Conservation (phyloP, 2,797 vertebrate genomes). For the Lepus oiostolus region DNA sequence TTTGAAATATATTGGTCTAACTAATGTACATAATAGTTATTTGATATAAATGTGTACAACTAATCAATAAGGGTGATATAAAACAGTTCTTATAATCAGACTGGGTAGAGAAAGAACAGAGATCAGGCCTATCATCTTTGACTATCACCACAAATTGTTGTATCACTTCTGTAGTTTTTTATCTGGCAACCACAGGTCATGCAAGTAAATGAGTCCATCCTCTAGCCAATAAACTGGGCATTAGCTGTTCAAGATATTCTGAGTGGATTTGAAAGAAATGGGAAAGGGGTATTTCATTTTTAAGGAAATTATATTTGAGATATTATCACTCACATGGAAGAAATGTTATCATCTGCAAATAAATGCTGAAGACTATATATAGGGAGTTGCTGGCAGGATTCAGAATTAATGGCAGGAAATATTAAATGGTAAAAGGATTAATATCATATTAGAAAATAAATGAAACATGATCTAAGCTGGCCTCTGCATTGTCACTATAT, state of each 20-base stretch:
- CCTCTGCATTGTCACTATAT: constrained; percentile 49
- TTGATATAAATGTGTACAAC: background rate
- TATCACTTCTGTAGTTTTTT: background rate
- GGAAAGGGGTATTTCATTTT: background rate
- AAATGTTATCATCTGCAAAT: background rate
- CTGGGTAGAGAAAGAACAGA: background rate
- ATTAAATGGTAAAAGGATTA: constrained; percentile 68
- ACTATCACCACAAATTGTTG: constrained; percentile 2
- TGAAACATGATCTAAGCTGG: constrained; percentile 67
- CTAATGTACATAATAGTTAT: background rate
- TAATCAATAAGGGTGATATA: background rate
- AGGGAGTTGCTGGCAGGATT: constrained; percentile 22
- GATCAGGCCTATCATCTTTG: background rate
- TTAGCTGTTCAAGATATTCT: background rate
- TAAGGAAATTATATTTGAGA: constrained; percentile 13
- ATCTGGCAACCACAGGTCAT: background rate
- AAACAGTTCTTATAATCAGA: background rate
- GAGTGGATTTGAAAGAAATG: background rate
- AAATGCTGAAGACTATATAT: background rate
- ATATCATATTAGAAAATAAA: constrained; percentile 75
- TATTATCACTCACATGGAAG: background rate
- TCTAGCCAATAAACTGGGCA: background rate
- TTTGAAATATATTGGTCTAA: constrained; percentile 10
- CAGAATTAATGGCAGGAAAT: constrained; percentile 57
- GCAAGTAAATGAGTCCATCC: background rate